Evolutionary conservation across 2,797 vertebrate species (phyloP).

Genomic region (Rhinogobio ventralis): DNA sequence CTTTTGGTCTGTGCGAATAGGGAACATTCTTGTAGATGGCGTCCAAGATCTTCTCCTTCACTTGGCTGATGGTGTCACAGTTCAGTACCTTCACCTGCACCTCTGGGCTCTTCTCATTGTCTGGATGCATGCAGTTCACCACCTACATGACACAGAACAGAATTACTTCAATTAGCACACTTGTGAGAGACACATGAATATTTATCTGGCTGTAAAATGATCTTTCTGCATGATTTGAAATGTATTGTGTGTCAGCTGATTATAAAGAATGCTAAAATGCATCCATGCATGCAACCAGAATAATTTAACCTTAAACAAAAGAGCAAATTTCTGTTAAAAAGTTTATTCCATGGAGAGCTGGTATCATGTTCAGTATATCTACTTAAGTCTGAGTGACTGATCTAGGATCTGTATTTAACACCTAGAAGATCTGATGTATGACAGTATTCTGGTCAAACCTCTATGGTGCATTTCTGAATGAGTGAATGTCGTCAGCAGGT

Average conservation of each 20-base stretch:
- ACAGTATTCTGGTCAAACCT: not conserved
- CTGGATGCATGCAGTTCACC: conserved; percentile 94
- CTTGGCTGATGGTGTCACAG: conserved; percentile 96
- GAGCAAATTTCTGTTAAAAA: not conserved
- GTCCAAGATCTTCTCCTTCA: conserved; percentile 98
- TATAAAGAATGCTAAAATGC: not conserved
- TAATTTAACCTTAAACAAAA: not conserved
- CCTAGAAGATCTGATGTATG: not conserved
- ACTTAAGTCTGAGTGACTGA: not conserved
- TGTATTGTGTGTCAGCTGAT: not conserved
- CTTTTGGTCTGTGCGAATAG: conserved; percentile 93
- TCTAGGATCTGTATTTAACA: not conserved
- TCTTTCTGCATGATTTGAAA: conserved; percentile 7
- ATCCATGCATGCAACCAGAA: not conserved
- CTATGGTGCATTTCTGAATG: not conserved
- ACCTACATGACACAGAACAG: conserved; percentile 76
- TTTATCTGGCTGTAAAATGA: conserved; percentile 1
- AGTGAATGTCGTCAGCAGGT: conserved; percentile 9
- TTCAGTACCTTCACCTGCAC: conserved; percentile 96
- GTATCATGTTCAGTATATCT: not conserved
- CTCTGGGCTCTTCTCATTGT: conserved; percentile 93
- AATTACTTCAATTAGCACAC: conserved; percentile 1
- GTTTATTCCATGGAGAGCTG: not conserved
- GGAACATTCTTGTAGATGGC: conserved; percentile 98
- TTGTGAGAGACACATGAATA: not conserved